Evolutionary conservation across 1,140 invertebrate species (phyloP), one percentile per base, ranked within the genome.

Genomic region (Bombus waltoni): DNA sequence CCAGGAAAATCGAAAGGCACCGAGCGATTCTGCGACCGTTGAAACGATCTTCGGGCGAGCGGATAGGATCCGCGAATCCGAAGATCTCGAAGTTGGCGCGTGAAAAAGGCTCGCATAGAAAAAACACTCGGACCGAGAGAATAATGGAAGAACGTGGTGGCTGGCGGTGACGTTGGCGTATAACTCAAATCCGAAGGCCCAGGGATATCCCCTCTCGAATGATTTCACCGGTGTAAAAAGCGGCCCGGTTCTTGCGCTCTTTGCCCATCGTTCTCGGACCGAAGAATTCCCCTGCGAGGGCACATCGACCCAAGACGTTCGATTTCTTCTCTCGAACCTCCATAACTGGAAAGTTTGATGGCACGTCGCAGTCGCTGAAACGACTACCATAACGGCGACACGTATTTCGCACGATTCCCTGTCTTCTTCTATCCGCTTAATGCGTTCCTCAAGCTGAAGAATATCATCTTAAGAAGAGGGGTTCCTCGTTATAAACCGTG

Each of bases 291-390:
- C 66, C 44, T 38, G 1, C 32, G 62, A 44, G 38, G 13, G 10
- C 35, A 6, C 38, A 35, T 10, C 5, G 40, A 13, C 15, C 35
- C 40, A 73, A 44, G 2, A 40, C 74, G 53, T 82, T 87, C 88
- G 88, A 82, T 89, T 87, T n/a, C 76, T 22, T 47, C 32, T 15
- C 32, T 35, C 32, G 38, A 57, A 57, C 73, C 22, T 62, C 47
- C 73, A n/a, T 77, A 78, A 90, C 82, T 90, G 90, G 87, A 91
- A 92, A 93, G 76, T 93, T 93, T 90, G 91, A 93, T 91, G 87
- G 85, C 42, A 81, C 82, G 87, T 91, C 87, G 81, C 71, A 62
- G 28, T 42, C 42, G 72, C 62, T 40, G 57, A 62, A 62, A 70
- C 68, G 62, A 57, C 83, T 44, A 68, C 80, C 68, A 62, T 62